A percentile compares a stretch with the other conserved stretches of the same genome.
Conservation (phyloP, 2,113 vertebrate genomes). For the Lichenostomus cassidix region DNA sequence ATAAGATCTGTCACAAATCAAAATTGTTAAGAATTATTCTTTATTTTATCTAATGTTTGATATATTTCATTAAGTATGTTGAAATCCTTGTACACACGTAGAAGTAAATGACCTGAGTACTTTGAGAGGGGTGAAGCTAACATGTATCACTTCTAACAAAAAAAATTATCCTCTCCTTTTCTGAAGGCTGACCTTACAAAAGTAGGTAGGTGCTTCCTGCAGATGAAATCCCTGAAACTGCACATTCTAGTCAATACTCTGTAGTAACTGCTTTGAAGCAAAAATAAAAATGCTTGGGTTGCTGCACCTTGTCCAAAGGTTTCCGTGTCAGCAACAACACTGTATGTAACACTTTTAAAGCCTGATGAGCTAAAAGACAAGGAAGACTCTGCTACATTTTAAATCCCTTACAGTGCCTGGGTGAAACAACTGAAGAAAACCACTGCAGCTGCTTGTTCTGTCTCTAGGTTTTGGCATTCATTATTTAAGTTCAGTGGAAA, state of each 20-base stretch:
- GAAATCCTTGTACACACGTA: not conserved
- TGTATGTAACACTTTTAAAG: not conserved
- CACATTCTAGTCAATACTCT: not conserved
- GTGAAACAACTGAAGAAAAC: conserved; percentile 18
- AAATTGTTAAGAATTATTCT: not conserved
- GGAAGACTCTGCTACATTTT: not conserved
- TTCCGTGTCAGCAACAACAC: not conserved
- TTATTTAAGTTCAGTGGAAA: conserved; percentile 77
- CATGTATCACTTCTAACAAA: not conserved
- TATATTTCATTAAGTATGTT: not conserved
- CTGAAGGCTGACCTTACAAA: not conserved
- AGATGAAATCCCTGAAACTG: not conserved
- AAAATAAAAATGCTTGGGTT: not conserved
- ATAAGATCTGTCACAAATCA: not conserved
- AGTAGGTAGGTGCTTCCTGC: not conserved
- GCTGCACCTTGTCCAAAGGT: not conserved
- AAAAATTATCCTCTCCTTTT: not conserved
- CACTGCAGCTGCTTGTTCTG: conserved; percentile 17
- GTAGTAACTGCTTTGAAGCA: not conserved
- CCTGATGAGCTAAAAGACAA: not conserved
- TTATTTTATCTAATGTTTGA: not conserved
- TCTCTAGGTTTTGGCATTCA: conserved; percentile 65
- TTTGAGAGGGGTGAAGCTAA: not conserved
- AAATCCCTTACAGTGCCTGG: not conserved
- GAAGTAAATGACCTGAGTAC: not conserved